Evolutionary conservation across 2,888 invertebrate species (phyloP).

Genomic region (Andrena trimmerana): DNA sequence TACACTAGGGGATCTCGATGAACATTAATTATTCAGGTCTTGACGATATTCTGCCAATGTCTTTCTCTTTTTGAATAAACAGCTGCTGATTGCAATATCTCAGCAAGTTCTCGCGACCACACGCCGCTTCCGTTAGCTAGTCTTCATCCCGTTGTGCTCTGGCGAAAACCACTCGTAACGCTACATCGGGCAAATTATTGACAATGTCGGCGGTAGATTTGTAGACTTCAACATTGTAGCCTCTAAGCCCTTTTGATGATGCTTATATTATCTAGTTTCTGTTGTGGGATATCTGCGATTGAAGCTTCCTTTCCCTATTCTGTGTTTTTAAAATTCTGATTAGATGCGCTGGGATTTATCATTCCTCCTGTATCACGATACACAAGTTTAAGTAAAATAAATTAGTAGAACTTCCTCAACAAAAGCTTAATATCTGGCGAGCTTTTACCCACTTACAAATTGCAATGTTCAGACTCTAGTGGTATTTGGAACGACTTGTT

Average conservation of each 20-base stretch:
- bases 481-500: too few species aligned
- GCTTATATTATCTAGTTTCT: conserved; percentile 11
- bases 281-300: conserved; percentile 16
- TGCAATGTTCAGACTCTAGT: too few species aligned
- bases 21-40: conserved; percentile 74
- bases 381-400: not conserved
- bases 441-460: too few species aligned
- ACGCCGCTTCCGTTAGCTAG: not conserved
- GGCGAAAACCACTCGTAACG: conserved; percentile 16
- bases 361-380: conserved; percentile 1
- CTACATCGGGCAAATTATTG: conserved; percentile 36
- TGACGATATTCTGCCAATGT: conserved; percentile 65
- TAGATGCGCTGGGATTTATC: not conserved
- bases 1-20: conserved; percentile 63
- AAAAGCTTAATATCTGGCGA: too few species aligned
- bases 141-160: not conserved
- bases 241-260: not conserved
- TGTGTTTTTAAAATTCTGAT: not conserved
- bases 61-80: conserved; percentile 55
- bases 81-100: conserved; percentile 52
- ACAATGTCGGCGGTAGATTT: conserved; percentile 12
- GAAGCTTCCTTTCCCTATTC: conserved; percentile 3
- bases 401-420: not conserved
- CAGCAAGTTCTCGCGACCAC: conserved; percentile 30
- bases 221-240: conserved; percentile 23